A percentile compares a stretch with the other conserved stretches of the same genome.
phyloP scores from a whole-genome alignment of 1,140 invertebrate species.

The Cyrtorhinus lividipennis region DNA sequence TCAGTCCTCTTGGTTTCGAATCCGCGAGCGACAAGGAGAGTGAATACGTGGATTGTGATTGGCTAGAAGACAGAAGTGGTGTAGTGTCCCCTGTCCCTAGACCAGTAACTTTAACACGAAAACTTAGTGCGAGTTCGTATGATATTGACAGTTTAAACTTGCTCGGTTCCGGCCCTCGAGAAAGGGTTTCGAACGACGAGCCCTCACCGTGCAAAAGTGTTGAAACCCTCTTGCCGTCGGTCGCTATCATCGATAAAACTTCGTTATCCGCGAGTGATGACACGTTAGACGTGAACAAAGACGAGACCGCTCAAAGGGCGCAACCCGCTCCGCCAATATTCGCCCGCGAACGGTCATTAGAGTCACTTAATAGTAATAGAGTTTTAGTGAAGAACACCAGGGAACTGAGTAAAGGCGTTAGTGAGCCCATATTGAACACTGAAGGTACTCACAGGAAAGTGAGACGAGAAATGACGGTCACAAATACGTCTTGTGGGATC shows the following conservation, averaged over 20 bases:
- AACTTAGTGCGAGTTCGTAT: conserved; percentile 10
- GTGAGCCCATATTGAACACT: conserved; percentile 21
- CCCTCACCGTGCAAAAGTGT: background rate
- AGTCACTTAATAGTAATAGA: conserved; percentile 20
- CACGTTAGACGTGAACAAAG: conserved; percentile 11
- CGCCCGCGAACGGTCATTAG: conserved; percentile 20
- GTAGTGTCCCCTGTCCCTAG: conserved; percentile 2
- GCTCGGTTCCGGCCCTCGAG: background rate
- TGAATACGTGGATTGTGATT: conserved; percentile 22
- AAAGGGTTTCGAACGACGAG: background rate
- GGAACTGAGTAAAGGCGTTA: conserved; percentile 20
- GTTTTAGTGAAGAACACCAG: conserved; percentile 5
- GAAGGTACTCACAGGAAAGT: conserved; percentile 11
- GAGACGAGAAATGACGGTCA: conserved; percentile 33
- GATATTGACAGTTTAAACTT: conserved; percentile 6
- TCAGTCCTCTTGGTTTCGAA: conserved; percentile 18
- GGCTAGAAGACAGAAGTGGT: conserved; percentile 13
- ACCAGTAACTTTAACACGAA: conserved; percentile 1
- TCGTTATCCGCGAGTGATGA: conserved; percentile 15
- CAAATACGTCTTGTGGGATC: conserved; percentile 30
- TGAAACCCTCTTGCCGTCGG: background rate
- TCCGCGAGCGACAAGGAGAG: conserved; percentile 21
- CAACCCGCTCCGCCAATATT: conserved; percentile 12
- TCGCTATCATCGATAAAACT: conserved; percentile 11
- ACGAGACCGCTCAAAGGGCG: conserved; percentile 11